Percentiles rank a stretch among this genome's conserved stretches.
Evolutionary conservation across 2,113 vertebrate genomes (phyloP).

Genomic region (Syngnathoides biaculeatus): DNA sequence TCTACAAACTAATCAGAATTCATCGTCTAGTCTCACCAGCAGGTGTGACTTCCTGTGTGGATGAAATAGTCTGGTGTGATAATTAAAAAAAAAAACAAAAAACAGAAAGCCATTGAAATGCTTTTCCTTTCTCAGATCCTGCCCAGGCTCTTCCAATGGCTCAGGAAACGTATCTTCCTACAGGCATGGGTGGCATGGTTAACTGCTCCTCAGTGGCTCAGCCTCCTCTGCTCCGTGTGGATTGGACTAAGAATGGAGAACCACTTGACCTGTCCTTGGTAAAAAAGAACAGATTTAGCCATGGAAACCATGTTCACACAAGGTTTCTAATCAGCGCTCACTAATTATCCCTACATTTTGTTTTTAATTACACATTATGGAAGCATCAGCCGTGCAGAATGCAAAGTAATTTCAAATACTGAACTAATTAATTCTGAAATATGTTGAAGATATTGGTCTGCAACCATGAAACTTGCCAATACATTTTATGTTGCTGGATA

Average conservation of each 20-base stretch:
- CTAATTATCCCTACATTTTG: too few relatives aligned
- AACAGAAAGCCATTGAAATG: background rate
- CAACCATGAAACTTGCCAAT: background rate
- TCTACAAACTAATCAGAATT: conserved; percentile 4
- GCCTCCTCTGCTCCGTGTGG: conserved; percentile 81
- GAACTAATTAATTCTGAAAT: background rate
- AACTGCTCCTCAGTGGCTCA: conserved; percentile 77
- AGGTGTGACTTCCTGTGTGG: background rate
- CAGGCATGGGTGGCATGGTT: conserved; percentile 82
- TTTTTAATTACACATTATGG: background rate
- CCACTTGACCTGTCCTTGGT: conserved; percentile 83
- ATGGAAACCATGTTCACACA: background rate
- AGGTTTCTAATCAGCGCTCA: too few relatives aligned
- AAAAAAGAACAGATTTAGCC: conserved; percentile 6
- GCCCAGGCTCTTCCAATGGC: conserved; percentile 82
- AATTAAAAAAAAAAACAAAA: background rate
- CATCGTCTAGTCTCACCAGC: background rate
- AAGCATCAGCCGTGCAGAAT: background rate
- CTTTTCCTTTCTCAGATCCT: conserved; percentile 71
- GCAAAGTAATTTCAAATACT: too few relatives aligned
- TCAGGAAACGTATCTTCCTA: conserved; percentile 79
- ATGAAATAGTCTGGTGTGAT: background rate
- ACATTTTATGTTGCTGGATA: background rate
- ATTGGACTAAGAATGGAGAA: conserved; percentile 85
- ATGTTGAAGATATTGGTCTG: too few relatives aligned